Percentiles rank a stretch among this genome's conserved stretches.
These are phyloP conservation scores for Eucidaris tribuloides DNA, from an alignment of 35 echinoderm and acorn worm species.

Conservation along the genomic window DNA sequence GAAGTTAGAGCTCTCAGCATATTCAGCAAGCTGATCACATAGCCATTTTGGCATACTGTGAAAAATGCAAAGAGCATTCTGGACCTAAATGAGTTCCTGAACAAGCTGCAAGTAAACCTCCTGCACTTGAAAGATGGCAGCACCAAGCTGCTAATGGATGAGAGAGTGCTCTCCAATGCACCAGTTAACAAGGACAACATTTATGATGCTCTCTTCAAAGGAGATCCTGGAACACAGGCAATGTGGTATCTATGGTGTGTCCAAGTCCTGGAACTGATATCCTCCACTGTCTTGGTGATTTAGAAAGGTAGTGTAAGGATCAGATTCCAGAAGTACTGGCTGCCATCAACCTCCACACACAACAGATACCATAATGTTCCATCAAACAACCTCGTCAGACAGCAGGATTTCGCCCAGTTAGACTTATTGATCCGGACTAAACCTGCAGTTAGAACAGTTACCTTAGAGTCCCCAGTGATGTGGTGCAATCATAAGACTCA, in stretches of 20 bases:
- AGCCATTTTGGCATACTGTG: too few relatives aligned
- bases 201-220: constrained; percentile 10
- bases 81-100: constrained; percentile 11
- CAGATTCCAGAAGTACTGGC: constrained; percentile 69
- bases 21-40: too few relatives aligned
- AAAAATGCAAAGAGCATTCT: too few relatives aligned
- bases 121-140: constrained; percentile 12
- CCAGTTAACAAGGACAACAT: background rate
- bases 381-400: constrained; percentile 37
- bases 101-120: constrained; percentile 22
- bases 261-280: constrained; percentile 51
- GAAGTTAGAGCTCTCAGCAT: too few relatives aligned
- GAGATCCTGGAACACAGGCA: constrained; percentile 25
- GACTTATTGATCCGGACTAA: constrained; percentile 59
- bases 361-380: constrained; percentile 31
- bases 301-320: constrained; percentile 52
- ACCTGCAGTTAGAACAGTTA: constrained; percentile 49
- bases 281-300: constrained; percentile 39
- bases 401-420: constrained; percentile 57
- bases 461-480: constrained; percentile 47
- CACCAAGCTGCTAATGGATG: background rate
- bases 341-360: background rate
- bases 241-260: too few relatives aligned
- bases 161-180: background rate
- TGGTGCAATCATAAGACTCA: constrained; percentile 53